Evolutionary conservation across 2,113 vertebrate species (phyloP), one percentile per base, ranked within the genome.

Genomic region (Sula dactylatra): DNA sequence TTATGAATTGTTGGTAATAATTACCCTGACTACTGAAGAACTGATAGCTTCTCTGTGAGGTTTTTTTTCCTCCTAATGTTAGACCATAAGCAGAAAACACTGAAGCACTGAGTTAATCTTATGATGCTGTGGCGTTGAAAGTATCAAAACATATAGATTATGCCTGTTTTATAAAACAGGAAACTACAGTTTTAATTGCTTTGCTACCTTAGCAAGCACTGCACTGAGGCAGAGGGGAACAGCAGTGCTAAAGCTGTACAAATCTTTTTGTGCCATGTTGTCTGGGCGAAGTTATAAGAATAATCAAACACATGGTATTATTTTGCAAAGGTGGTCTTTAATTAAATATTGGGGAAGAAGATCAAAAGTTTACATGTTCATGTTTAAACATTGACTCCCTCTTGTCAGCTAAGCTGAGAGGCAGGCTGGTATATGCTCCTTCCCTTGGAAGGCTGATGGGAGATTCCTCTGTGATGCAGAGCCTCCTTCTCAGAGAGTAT

Each of bases 1-100:
- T 90, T 95, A 32, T 85, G 83, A 93, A 93, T 91, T 94, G 66
- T 79, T 94, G 62, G 73, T 89, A 92, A 80, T 92, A 94, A 91
- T 91, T 87, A 90, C 66, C 58, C 88, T 65, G 71, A 72, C 82
- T 92, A 58, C 88, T 94, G 88, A 92, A 69, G 82, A 82, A 90
- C 64, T 93, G 62, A 80, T 93, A 86, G 56, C 3, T 3, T 93
- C 52, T 85, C 74, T 93, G 38, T 67, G 90, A 95, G 52, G 15
- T 11, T 55, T 65, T 40, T 86, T 92, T 88, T 20, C 40, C 36
- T 94, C 45, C 55, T 88, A 58, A 78, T 58, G 45, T 74, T 82
- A 69, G 77, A 80, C 77, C 62, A 67, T 93, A 91, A 92, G 44
- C 44, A 91, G 70, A 97, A 94, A n/a, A n/a, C n/a, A n/a, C n/a